phyloP scores from a whole-genome alignment of 2,888 invertebrate species.

The Xanthorhoe spadicearia region DNA sequence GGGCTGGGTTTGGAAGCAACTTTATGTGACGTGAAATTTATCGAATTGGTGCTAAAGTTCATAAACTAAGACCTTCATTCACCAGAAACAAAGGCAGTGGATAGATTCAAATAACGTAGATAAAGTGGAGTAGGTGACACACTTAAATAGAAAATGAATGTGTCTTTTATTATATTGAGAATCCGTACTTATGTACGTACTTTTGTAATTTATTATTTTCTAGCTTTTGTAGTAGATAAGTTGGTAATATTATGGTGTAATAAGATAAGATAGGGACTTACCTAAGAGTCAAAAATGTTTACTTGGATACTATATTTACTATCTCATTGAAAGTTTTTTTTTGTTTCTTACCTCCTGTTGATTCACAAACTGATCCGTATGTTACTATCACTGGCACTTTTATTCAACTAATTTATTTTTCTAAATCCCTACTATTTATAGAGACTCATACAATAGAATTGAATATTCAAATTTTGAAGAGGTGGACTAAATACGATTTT shows the following conservation, averaged over 20 bases:
- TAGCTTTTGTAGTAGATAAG: too few relatives aligned
- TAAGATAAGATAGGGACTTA: too few relatives aligned
- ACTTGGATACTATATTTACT: too few relatives aligned
- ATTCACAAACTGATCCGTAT: conserved; percentile 13
- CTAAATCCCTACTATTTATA: conserved; percentile 41
- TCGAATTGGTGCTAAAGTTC: conserved; percentile 21
- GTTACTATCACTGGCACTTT: conserved; percentile 19
- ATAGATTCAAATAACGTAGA: not conserved
- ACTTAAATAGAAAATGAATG: not conserved
- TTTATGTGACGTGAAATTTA: conserved; percentile 31
- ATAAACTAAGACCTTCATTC: conserved; percentile 14
- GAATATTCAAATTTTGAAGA: conserved; percentile 38
- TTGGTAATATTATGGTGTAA: too few relatives aligned
- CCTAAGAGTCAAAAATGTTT: too few relatives aligned
- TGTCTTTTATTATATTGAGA: not conserved
- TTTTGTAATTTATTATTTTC: too few relatives aligned
- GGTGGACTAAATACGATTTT: conserved; percentile 33
- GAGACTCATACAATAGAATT: conserved; percentile 42
- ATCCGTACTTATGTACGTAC: too few relatives aligned
- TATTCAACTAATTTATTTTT: conserved; percentile 26
- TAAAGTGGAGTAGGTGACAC: not conserved
- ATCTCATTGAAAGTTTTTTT: not conserved
- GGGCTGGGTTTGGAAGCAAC: conserved; percentile 20
- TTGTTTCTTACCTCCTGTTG: conserved; percentile 25
- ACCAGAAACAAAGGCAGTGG: not conserved